Base-by-base conservation (phyloP, 2,888 invertebrate genomes). In the Euspilapteryx auroguttella region DNA sequence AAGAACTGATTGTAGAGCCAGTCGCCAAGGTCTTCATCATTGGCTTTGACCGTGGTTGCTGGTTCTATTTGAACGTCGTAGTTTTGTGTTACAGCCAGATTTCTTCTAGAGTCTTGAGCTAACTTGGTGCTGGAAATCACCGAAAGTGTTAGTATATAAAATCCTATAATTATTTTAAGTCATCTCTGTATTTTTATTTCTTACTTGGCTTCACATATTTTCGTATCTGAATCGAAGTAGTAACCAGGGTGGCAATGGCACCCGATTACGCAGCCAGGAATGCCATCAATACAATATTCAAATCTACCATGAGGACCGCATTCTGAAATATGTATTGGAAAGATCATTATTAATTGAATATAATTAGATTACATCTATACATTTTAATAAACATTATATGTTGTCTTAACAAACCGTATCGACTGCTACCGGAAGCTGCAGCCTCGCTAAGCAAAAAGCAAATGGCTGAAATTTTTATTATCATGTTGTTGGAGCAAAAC, bases 1-100 rank as follows among this genome's bases (percentile, higher is more conserved):
- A 68, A 71, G 33, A 75, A 75, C 34, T 73, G 69, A 34, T 68
- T 68, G 34, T 71, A 73, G 7, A 75, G 47, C 73, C 73, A 75
- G 34, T 71, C 66, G 11, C 71, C 56, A 17, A 73, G 48, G 28
- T 68, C 65, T 22, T 65, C 63, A 3, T 58, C 47, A 22, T 63
- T 59, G 17, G 17, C 12, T 21, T 15, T 10, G 12, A 17, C 14
- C 13, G 13, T 15, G 14, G 8, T 23, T 28, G 4, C 15, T 17
- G 17, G 17, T 8, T 5, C 17, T 17, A 8, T 17, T 17, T 17
- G 17, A 17, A 42, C 2, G 51, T 50, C n/a, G n/a, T n/a, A n/a
- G n/a, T n/a, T n/a, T n/a, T n/a, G n/a, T n/a, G n/a, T n/a, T n/a
- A n/a, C n/a, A n/a, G n/a, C n/a, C n/a, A n/a, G n/a, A n/a, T n/a